These are phyloP conservation scores for Drosophila ustulata DNA, from an alignment of 2,888 invertebrate genomes.

Conservation along the genomic window DNA sequence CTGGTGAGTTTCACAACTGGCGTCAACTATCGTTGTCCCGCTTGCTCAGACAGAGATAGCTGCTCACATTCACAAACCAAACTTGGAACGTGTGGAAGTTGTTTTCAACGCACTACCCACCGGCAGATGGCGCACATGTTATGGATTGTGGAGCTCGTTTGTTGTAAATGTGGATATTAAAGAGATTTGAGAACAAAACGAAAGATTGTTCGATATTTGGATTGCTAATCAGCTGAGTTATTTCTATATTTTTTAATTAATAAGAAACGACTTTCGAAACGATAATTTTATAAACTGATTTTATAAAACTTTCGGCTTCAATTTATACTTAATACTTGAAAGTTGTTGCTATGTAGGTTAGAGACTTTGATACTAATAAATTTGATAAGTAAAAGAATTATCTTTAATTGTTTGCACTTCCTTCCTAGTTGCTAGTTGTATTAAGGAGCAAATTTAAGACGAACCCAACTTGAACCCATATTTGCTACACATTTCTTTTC, in stretches of 20 bases:
- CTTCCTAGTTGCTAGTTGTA: no score
- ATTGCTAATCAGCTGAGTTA: no score
- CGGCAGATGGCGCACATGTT: conserved; percentile 35
- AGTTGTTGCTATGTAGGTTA: no score
- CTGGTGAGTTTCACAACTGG: background rate
- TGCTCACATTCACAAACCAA: conserved; percentile 3
- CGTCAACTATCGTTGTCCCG: conserved; percentile 11
- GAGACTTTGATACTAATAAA: no score
- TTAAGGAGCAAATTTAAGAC: background rate
- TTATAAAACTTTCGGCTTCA: no score
- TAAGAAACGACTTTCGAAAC: no score
- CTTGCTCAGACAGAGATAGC: conserved; percentile 27
- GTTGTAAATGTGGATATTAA: background rate
- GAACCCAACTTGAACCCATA: background rate
- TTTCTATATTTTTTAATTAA: no score
- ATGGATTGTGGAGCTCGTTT: background rate
- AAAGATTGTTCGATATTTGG: no score
- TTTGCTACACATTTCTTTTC: background rate
- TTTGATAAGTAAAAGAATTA: no score
- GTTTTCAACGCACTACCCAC: background rate
- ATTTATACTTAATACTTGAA: no score
- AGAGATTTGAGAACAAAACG: background rate
- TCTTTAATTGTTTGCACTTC: no score
- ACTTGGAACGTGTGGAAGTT: conserved; percentile 8
- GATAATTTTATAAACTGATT: no score